phyloP scores from a whole-genome alignment of 2,888 invertebrate species.

The Mythimna vitellina region DNA sequence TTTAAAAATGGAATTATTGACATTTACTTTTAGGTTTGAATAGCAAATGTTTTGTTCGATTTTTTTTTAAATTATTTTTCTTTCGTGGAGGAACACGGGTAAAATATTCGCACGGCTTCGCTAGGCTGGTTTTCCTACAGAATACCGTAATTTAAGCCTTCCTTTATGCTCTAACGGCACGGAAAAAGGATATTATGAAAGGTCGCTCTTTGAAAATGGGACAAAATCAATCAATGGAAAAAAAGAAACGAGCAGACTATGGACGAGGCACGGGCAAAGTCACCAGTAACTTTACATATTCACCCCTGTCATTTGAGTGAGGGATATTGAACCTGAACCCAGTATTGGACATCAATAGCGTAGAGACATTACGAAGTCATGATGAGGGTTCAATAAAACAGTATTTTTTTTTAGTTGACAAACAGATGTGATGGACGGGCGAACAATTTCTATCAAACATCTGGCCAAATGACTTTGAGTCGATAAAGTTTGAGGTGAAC shows the following conservation, averaged over 20 bases:
- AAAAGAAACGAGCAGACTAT: constrained; percentile 32
- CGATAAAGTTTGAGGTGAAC: too few species aligned
- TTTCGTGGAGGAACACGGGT: constrained; percentile 1
- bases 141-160: constrained; percentile 17
- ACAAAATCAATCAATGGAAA: constrained; percentile 55
- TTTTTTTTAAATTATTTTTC: constrained; percentile 25
- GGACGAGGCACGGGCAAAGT: neutral
- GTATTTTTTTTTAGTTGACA: constrained; percentile 8
- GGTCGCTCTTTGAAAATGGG: constrained; percentile 46
- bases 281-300: constrained; percentile 44
- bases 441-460: constrained; percentile 1
- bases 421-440: neutral
- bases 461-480: too few species aligned
- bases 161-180: constrained; percentile 38
- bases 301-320: constrained; percentile 29
- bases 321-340: constrained; percentile 1
- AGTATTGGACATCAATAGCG: constrained; percentile 43
- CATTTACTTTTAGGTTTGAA: constrained; percentile 21
- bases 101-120: neutral
- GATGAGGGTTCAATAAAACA: constrained; percentile 26
- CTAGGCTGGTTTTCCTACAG: constrained; percentile 20
- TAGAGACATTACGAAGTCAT: constrained; percentile 27
- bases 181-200: constrained; percentile 36
- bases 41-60: too few species aligned
- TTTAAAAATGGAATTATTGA: neutral